Evolutionary conservation across 2,113 vertebrate genomes (phyloP).

Genomic region (Tinamus guttatus): DNA sequence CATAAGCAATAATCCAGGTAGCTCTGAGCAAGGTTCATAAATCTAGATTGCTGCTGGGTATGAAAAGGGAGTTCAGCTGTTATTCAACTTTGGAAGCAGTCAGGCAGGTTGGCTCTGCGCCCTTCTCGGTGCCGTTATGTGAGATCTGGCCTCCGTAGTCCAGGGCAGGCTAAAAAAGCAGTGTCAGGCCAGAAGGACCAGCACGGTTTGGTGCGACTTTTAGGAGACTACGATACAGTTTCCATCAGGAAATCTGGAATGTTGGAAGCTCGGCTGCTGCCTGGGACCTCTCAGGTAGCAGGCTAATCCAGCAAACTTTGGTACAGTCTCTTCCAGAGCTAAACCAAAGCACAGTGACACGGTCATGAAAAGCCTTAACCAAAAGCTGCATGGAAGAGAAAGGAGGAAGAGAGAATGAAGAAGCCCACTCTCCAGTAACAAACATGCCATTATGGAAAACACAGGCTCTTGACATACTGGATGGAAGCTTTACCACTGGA

Average conservation of each 20-base stretch:
- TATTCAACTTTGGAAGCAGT: background rate
- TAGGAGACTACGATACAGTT: background rate
- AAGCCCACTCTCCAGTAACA: background rate
- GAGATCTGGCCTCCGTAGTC: background rate
- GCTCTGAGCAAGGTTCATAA: slow-evolving; percentile 18
- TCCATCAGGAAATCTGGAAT: background rate
- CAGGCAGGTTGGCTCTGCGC: slow-evolving; percentile 29
- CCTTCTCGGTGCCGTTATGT: background rate
- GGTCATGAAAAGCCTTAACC: background rate
- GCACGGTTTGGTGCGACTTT: background rate
- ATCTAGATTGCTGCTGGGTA: slow-evolving; percentile 2
- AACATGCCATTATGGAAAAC: background rate
- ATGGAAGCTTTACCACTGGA: background rate
- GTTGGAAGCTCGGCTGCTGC: background rate
- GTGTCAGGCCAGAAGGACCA: background rate
- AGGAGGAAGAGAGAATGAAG: background rate
- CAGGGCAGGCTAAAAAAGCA: background rate
- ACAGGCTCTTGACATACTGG: background rate
- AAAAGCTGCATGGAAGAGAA: background rate
- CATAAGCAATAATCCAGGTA: background rate
- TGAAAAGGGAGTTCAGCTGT: slow-evolving; percentile 33
- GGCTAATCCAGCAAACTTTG: background rate
- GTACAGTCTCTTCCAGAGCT: background rate
- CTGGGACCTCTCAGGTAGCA: background rate
- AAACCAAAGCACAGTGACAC: background rate